phyloP scores from a whole-genome alignment of 2,113 vertebrate genomes.

The Xiphophorus couchianus region DNA sequence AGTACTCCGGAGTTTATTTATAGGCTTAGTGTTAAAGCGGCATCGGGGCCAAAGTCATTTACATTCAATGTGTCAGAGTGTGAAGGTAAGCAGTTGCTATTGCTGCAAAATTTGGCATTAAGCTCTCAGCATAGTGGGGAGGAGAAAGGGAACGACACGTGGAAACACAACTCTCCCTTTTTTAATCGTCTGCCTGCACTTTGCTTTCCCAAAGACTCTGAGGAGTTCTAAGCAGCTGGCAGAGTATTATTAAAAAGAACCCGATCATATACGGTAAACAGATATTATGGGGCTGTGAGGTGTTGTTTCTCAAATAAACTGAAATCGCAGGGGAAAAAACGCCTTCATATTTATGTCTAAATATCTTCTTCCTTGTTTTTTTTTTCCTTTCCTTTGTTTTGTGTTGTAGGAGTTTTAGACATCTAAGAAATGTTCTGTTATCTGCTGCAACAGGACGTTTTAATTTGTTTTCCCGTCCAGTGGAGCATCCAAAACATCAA shows the following conservation, averaged over 20 bases:
- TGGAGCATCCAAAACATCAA: not conserved
- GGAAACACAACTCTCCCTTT: conserved; percentile 16
- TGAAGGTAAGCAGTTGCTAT: conserved; percentile 61
- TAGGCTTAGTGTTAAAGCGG: conserved; percentile 55
- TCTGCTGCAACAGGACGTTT: too few species aligned
- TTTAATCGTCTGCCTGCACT: conserved; percentile 41
- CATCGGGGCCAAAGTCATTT: conserved; percentile 53
- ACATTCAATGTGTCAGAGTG: conserved; percentile 63
- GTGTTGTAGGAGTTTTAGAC: too few species aligned
- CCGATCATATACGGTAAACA: conserved; percentile 19
- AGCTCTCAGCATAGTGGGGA: conserved; percentile 40
- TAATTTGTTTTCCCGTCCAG: not conserved
- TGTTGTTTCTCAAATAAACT: not conserved
- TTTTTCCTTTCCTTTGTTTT: too few species aligned
- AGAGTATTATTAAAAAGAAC: conserved; percentile 40
- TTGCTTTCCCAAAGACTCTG: conserved; percentile 47
- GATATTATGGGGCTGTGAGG: conserved; percentile 39
- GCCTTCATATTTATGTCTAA: too few species aligned
- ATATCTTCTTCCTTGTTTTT: too few species aligned
- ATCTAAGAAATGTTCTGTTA: too few species aligned
- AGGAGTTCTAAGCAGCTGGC: conserved; percentile 45
- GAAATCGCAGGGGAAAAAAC: not conserved
- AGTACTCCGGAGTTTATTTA: conserved; percentile 66
- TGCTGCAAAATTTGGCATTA: conserved; percentile 43
- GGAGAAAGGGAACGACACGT: not conserved